These are phyloP conservation scores for Apistogramma diplotaenia DNA, from an alignment of 2,113 vertebrate species.

Conservation along the genomic window DNA sequence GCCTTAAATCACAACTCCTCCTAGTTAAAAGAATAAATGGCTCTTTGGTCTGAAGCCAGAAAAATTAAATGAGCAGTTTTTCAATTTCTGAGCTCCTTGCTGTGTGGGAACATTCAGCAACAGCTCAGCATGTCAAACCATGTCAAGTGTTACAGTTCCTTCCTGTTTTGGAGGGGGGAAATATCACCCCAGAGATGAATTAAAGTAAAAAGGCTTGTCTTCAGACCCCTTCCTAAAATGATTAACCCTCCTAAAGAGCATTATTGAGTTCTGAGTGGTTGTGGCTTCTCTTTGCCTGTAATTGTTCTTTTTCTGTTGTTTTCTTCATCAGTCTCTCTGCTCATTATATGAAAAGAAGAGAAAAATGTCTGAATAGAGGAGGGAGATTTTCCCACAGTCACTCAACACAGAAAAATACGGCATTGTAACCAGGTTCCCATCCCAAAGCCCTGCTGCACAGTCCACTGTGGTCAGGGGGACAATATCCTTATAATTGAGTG, in stretches of 20 bases:
- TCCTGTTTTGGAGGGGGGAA: constrained; percentile 82
- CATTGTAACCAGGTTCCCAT: constrained; percentile 86
- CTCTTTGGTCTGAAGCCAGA: constrained; percentile 17
- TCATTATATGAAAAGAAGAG: constrained; percentile 92
- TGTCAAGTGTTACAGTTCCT: constrained; percentile 98
- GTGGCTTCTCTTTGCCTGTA: constrained; percentile 89
- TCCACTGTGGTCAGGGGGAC: constrained; percentile 89
- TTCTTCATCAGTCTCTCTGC: constrained; percentile 96
- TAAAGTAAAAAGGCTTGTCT: constrained; percentile 88
- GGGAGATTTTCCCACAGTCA: constrained; percentile 99
- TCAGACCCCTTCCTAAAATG: constrained; percentile 83
- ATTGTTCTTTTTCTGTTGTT: constrained; percentile 96
- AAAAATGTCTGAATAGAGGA: constrained; percentile 99
- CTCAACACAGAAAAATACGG: constrained; percentile 95
- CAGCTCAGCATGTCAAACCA: constrained; percentile 85
- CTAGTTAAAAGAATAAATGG: not conserved
- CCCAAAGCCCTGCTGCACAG: constrained; percentile 69
- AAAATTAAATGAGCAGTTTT: constrained; percentile 68
- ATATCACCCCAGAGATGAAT: constrained; percentile 72
- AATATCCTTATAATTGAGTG: constrained; percentile 94
- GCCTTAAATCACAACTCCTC: constrained; percentile 3
- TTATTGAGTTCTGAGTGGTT: constrained; percentile 87
- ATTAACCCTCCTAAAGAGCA: constrained; percentile 92
- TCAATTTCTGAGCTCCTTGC: constrained; percentile 66
- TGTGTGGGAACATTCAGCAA: constrained; percentile 92